Evolutionary conservation across 2,888 invertebrate species (phyloP), one percentile per base, ranked within the genome.

Genomic region (Chrysodeixis includens): DNA sequence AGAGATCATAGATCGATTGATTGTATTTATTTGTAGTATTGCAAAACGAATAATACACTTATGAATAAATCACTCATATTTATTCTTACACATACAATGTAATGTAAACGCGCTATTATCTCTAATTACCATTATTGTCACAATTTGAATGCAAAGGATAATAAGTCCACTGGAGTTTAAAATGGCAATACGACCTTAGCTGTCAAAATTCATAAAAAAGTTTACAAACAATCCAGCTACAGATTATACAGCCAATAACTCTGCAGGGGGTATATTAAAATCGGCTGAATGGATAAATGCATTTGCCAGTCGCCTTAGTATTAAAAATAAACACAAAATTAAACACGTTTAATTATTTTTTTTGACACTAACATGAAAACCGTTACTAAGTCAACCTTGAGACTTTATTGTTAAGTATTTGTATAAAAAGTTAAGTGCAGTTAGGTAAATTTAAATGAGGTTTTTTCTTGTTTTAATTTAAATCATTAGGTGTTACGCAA

Each of bases 331-430:
- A 20, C 10, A 18, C 14, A 52, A n/a, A 10, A 58, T 51, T n/a
- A n/a, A 46, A 44, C 40, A 54, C 56, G 56, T 76, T 73, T 51
- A 62, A 66, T 72, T 59, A 59, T 58, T 52, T 76, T 60, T 53
- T 26, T 49, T 59, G 67, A 66, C 59, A 51, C 35, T 57, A 63
- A 61, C 58, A 55, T 65, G 9, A 30, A 64, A 68, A 66, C 26
- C 14, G 22, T 62, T 78, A 35, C 22, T 0, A 58, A 75, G 69
- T 56, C 49, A 22, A 55, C 74, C 74, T 75, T 78, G 64, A 55
- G 8, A 51, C 8, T 49, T 30, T 32, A 74, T 60, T 74, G 68
- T 74, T 74, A 46, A 59, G 51, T 30, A 30, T 1, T 1, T 40
- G 5, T 3, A 14, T n/a, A 35, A 14, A 35, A 14, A 35, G 14